phyloP scores from a whole-genome alignment of 2,113 vertebrate genomes.

The Microcebus jonahi region DNA sequence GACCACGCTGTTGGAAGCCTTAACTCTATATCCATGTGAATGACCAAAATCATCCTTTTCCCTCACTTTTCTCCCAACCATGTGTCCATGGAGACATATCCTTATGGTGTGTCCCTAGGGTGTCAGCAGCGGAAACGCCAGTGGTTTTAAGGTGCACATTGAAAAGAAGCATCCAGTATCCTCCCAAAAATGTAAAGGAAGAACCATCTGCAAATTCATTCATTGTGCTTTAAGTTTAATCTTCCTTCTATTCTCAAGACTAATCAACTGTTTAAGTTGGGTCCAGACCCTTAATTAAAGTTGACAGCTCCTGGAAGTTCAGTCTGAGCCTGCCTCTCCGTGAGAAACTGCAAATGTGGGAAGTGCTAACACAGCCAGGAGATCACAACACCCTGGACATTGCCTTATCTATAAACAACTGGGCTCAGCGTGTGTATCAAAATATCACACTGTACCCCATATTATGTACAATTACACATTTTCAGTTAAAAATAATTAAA shows the following conservation, averaged over 20 bases:
- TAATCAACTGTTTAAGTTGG: conserved; percentile 57
- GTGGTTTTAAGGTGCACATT: background rate
- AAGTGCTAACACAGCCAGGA: background rate
- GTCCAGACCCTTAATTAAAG: conserved; percentile 56
- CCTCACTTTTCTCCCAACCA: background rate
- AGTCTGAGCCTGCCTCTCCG: background rate
- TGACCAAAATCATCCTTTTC: background rate
- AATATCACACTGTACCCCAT: background rate
- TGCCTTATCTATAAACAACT: background rate
- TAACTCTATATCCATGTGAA: background rate
- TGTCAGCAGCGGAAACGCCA: background rate
- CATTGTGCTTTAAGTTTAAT: conserved; percentile 37
- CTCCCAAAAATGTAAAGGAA: background rate
- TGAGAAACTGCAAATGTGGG: background rate
- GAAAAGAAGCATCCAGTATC: background rate
- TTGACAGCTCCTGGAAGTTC: conserved; percentile 39
- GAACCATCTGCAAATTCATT: conserved; percentile 17
- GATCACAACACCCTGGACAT: fast-evolving
- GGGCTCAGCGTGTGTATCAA: background rate
- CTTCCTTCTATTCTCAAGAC: conserved; percentile 48
- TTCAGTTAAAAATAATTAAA: background rate
- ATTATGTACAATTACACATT: background rate
- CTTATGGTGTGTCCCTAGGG: background rate
- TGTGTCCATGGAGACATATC: background rate
- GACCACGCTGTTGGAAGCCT: background rate